phyloP scores from a whole-genome alignment of 1,140 invertebrate species.

The Calephelis virginiensis region DNA sequence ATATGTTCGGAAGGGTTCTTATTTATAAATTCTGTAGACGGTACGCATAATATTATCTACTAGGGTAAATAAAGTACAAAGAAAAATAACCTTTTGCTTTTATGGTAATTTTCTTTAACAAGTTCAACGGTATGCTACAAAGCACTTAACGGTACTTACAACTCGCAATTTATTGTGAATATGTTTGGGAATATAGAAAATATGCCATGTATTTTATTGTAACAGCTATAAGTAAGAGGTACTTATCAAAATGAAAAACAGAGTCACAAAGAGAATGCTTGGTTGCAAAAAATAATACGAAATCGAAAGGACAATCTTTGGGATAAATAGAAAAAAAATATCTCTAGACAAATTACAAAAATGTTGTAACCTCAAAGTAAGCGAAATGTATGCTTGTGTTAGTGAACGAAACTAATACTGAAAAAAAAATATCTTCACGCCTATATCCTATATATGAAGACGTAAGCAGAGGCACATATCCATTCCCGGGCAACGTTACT shows the following conservation, averaged over 20 bases:
- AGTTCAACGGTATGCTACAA: constrained; percentile 10
- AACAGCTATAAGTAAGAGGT: no score
- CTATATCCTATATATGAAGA: no score
- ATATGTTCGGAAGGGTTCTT: constrained; percentile 9
- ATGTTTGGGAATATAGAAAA: background rate
- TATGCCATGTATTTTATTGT: background rate
- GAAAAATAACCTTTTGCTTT: constrained; percentile 16
- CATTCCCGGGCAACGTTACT: no score
- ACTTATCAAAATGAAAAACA: no score
- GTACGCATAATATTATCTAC: constrained; percentile 9
- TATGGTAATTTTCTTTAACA: constrained; percentile 14
- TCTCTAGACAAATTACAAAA: no score
- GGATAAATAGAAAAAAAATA: no score
- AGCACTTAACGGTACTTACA: constrained; percentile 10
- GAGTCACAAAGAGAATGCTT: background rate
- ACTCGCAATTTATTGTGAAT: constrained; percentile 1
- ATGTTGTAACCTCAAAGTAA: no score
- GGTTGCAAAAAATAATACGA: background rate
- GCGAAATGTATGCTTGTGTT: no score
- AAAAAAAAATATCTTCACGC: no score
- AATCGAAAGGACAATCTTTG: no score
- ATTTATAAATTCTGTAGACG: constrained; percentile 14
- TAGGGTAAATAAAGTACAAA: constrained; percentile 14
- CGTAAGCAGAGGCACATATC: no score
- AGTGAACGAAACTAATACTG: no score